Evolutionary conservation across 2,888 invertebrate species (phyloP), one percentile per base, ranked within the genome.

Genomic region (Anaspis maculata): DNA sequence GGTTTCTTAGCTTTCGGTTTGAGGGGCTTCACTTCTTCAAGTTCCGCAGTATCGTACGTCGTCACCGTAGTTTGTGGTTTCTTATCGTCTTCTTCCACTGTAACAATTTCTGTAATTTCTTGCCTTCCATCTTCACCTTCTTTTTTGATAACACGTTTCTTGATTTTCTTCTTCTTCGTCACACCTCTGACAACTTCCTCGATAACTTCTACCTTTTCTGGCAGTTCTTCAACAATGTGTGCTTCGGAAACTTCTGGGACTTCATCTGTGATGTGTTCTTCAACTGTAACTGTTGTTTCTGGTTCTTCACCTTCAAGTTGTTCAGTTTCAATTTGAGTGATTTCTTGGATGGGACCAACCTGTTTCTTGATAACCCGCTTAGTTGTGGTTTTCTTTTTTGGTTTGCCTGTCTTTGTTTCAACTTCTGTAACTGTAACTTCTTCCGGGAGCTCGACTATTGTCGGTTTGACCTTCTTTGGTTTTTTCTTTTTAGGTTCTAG

Each of bases 81-180:
- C 46, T 60, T 59, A 16, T 57, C 54, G 32, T 62, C 67, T 48
- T 66, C 59, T 44, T 62, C 62, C 22, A 66, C 54, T 10, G 66
- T 68, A 2, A 65, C 59, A n/a, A 67, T 66, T 49, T 67, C 68
- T 1, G 71, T 69, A 6, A 67, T 58, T 45, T 70, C 70, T 39
- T 66, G 53, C 30, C 69, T 68, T 0, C 54, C 52, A 1, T 66
- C 72, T 30, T 62, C 64, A 36, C 6, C 24, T 5, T 21, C 52
- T 49, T 48, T 52, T 42, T 47, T 54, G 19, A 32, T 40, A 27
- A 38, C 41, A 26, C 34, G 37, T 30, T 44, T 50, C 43, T 46
- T 50, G 19, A 45, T 49, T 46, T 30, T 46, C 24, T 37, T 45
- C 13, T 15, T 40, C 25, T 32, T 42, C 5, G 42, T 41, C 27